These are phyloP conservation scores for Conops quadrifasciatus DNA, from an alignment of 2,888 invertebrate species.

Conservation along the genomic window DNA sequence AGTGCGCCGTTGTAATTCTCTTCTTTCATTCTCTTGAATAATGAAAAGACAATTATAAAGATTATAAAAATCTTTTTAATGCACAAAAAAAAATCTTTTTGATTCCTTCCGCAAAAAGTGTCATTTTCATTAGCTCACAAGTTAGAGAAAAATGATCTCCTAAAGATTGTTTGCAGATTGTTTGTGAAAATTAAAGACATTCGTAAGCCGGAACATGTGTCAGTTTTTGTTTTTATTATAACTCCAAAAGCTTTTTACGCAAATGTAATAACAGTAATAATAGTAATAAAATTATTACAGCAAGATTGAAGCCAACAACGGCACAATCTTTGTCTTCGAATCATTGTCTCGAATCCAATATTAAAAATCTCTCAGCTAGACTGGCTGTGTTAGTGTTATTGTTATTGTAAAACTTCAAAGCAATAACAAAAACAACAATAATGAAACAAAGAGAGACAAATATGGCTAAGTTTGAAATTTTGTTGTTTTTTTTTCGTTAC, in stretches of 20 bases:
- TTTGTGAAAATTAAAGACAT: slow-evolving; percentile 38
- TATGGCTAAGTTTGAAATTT: slow-evolving; percentile 17
- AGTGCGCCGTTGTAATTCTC: too few species aligned
- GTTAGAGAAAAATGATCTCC: not conserved
- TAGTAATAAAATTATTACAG: slow-evolving; percentile 48
- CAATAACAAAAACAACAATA: slow-evolving; percentile 26
- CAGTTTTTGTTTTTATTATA: slow-evolving; percentile 39
- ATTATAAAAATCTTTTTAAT: too few species aligned
- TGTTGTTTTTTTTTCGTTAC: slow-evolving; percentile 20
- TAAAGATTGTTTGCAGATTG: not conserved
- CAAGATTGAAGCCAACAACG: not conserved
- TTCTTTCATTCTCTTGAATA: too few species aligned
- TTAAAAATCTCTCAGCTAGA: slow-evolving; percentile 19
- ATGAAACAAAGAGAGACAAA: slow-evolving; percentile 25
- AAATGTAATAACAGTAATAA: slow-evolving; percentile 54
- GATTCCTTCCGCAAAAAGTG: too few species aligned
- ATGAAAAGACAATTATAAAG: too few species aligned
- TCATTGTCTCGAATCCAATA: slow-evolving; percentile 19
- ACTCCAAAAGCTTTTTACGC: slow-evolving; percentile 2
- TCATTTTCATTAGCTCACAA: too few species aligned
- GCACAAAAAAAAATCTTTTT: too few species aligned
- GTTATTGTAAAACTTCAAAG: slow-evolving; percentile 45
- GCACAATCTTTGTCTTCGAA: not conserved
- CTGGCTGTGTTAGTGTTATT: slow-evolving; percentile 40
- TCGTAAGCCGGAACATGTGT: slow-evolving; percentile 47